Evolutionary conservation across 2,888 invertebrate genomes (phyloP).

Genomic region (Cheilosia pagana): DNA sequence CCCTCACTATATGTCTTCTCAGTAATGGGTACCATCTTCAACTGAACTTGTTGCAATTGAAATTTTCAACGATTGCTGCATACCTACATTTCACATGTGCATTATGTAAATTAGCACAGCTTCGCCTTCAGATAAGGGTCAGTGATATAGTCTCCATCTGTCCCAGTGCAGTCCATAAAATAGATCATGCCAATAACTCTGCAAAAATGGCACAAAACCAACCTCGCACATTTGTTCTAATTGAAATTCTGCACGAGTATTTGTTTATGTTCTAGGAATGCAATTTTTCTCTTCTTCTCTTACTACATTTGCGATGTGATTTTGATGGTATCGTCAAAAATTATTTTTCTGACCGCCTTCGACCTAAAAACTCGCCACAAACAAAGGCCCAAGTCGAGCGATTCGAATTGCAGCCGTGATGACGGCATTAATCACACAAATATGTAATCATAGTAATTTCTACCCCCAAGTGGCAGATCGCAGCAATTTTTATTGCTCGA

Average conservation of each 20-base stretch:
- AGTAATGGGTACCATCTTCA: background rate
- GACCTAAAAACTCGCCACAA: constrained; percentile 36
- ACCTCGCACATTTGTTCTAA: constrained; percentile 76
- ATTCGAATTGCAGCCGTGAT: constrained; percentile 43
- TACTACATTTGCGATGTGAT: constrained; percentile 33
- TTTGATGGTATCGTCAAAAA: constrained; percentile 57
- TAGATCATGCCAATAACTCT: constrained; percentile 58
- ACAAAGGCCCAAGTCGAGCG: constrained; percentile 10
- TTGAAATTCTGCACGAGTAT: constrained; percentile 78
- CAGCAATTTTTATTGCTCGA: constrained; percentile 15
- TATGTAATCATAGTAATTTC: constrained; percentile 70
- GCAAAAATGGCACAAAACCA: constrained; percentile 67
- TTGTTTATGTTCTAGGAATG: constrained; percentile 69
- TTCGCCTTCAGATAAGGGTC: constrained; percentile 68
- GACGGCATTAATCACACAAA: constrained; percentile 58
- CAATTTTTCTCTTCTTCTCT: constrained; percentile 34
- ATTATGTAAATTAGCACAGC: constrained; percentile 28
- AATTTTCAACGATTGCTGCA: background rate
- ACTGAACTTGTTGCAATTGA: constrained; percentile 1
- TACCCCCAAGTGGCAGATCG: constrained; percentile 34
- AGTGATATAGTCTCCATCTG: constrained; percentile 56
- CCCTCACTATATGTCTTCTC: no score
- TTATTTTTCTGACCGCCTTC: constrained; percentile 13
- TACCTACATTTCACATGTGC: constrained; percentile 4
- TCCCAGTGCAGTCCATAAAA: constrained; percentile 32